Percentiles rank a stretch among this genome's conserved stretches.
Evolutionary conservation across 1,140 invertebrate species (phyloP).

Genomic region (Calycopis cecrops): DNA sequence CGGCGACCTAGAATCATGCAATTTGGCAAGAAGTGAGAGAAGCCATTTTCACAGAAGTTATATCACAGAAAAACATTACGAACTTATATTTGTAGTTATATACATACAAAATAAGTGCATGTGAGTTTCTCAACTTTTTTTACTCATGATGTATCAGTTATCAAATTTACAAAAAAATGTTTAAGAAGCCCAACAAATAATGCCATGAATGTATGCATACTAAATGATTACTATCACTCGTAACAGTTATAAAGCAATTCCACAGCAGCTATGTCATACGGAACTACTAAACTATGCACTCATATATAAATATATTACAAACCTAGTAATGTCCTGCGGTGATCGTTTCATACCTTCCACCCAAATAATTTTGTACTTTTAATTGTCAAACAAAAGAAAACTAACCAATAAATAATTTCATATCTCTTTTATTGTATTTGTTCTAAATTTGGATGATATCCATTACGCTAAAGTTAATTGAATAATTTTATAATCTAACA

Average conservation of each 20-base stretch:
- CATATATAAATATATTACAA: conserved; percentile 3
- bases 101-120: too few species aligned
- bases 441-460: neutral
- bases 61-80: too few species aligned
- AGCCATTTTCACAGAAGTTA: too few species aligned
- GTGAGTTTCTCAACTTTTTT: too few species aligned
- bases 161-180: too few species aligned
- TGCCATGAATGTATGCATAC: too few species aligned
- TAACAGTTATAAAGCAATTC: conserved; percentile 7
- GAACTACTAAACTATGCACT: conserved; percentile 1
- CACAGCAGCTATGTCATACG: conserved; percentile 1
- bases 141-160: too few species aligned
- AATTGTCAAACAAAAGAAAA: conserved; percentile 2
- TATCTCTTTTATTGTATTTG: neutral
- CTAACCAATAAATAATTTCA: conserved; percentile 7
- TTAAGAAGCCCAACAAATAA: too few species aligned
- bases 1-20: too few species aligned
- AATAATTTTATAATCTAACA: too few species aligned
- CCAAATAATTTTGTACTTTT: conserved; percentile 9
- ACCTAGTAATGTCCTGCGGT: conserved; percentile 8
- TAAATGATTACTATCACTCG: neutral
- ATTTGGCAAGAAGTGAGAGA: too few species aligned
- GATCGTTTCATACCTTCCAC: conserved; percentile 1
- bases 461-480: neutral
- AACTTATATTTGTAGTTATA: too few species aligned